phyloP scores from a whole-genome alignment of 2,797 vertebrate genomes.

The Spinus olivaceus region DNA sequence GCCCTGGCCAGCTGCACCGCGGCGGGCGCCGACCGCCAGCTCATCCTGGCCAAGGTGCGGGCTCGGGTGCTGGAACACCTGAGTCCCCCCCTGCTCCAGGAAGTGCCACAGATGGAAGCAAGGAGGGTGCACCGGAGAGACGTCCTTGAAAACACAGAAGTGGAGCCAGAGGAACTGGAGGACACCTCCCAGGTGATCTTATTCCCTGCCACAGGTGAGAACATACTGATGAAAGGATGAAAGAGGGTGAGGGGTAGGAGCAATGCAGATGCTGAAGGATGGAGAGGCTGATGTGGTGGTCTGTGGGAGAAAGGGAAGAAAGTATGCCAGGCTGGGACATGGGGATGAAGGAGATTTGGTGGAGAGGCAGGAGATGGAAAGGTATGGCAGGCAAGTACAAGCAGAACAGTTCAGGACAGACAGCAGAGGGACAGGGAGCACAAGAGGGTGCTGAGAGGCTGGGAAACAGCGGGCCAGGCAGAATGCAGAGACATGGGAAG shows the following conservation, averaged over 20 bases:
- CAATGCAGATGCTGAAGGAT: neutral
- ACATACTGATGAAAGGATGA: neutral
- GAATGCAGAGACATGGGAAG: neutral
- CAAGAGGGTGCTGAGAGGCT: neutral
- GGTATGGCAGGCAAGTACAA: neutral
- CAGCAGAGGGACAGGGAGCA: neutral
- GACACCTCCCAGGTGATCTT: conserved; percentile 84
- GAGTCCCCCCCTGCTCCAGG: conserved; percentile 37
- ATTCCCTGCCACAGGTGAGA: conserved; percentile 87
- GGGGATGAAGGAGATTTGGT: neutral
- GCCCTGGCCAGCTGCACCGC: conserved; percentile 53
- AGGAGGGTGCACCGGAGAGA: conserved; percentile 61
- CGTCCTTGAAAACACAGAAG: neutral
- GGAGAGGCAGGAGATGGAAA: neutral
- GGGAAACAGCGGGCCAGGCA: neutral
- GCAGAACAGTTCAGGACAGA: neutral
- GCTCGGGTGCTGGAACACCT: conserved; percentile 72
- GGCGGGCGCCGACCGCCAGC: conserved; percentile 54
- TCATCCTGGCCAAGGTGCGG: conserved; percentile 76
- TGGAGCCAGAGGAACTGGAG: conserved; percentile 25
- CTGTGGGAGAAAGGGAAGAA: neutral
- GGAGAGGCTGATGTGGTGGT: neutral
- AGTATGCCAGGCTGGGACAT: neutral
- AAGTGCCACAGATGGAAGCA: conserved; percentile 1
- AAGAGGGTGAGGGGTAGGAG: neutral